phyloP scores from a whole-genome alignment of 2,888 invertebrate species.

The Sphaerophoria taeniata region DNA sequence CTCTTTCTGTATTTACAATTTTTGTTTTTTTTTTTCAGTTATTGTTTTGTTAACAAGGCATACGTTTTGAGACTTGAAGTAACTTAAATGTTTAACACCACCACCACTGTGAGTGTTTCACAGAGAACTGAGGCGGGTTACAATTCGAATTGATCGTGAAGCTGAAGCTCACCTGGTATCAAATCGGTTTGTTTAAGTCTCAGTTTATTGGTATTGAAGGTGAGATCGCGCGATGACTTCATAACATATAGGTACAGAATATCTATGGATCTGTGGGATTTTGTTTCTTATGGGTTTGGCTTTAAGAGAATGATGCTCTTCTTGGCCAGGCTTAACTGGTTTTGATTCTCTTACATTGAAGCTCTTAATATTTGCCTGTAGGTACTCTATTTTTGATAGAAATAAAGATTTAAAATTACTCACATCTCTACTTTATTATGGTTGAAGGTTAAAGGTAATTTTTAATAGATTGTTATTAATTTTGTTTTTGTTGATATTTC shows the following conservation, averaged over 20 bases:
- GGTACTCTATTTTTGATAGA: too few relatives aligned
- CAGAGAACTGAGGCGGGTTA: constrained; percentile 44
- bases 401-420: too few relatives aligned
- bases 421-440: too few relatives aligned
- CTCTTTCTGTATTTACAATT: constrained; percentile 17
- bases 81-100: constrained; percentile 41
- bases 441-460: too few relatives aligned
- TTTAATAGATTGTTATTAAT: too few relatives aligned
- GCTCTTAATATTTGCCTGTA: neutral
- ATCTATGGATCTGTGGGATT: constrained; percentile 27
- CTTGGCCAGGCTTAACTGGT: neutral
- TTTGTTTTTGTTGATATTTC: too few relatives aligned
- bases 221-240: constrained; percentile 65
- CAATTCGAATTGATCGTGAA: constrained; percentile 37
- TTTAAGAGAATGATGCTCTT: neutral
- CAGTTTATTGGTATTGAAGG: constrained; percentile 51
- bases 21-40: neutral
- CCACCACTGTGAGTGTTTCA: constrained; percentile 55
- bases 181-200: constrained; percentile 39
- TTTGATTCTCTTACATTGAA: constrained; percentile 8
- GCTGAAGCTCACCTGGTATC: constrained; percentile 48
- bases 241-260: constrained; percentile 27
- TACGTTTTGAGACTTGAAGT: neutral
- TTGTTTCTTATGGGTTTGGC: neutral
- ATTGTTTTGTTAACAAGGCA: neutral